Evolutionary conservation across 2,888 invertebrate genomes (phyloP).

Genomic region (Emmelina monodactyla): DNA sequence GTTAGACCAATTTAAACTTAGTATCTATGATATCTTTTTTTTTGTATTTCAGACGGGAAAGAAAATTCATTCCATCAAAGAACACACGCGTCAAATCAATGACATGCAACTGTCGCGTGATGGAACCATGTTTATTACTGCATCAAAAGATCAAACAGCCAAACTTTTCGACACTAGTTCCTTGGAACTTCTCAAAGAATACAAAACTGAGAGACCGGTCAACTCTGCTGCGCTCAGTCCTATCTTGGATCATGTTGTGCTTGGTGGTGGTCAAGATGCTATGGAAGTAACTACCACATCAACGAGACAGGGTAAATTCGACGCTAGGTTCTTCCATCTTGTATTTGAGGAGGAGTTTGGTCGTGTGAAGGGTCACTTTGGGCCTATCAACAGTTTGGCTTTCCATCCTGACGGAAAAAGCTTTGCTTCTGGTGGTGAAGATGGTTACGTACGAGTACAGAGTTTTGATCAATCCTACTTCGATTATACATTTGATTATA

Average conservation of each 20-base stretch:
- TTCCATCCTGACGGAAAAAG: conserved; percentile 98
- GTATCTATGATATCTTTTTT: too few relatives aligned
- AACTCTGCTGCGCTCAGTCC: conserved; percentile 99
- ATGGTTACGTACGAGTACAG: conserved; percentile 97
- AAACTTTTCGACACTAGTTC: conserved; percentile 92
- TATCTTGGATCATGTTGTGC: conserved; percentile 92
- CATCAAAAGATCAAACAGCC: conserved; percentile 95
- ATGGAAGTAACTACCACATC: conserved; percentile 98
- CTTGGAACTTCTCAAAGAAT: conserved; percentile 88
- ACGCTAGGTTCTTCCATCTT: conserved; percentile 92
- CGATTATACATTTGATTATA: conserved; percentile 92
- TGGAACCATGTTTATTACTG: conserved; percentile 95
- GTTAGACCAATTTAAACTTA: too few relatives aligned
- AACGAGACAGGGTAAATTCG: conserved; percentile 94
- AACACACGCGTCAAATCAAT: conserved; percentile 88
- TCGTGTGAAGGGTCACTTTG: conserved; percentile 98
- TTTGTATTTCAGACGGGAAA: conserved; percentile 87
- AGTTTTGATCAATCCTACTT: conserved; percentile 96
- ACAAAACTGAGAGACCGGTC: conserved; percentile 96
- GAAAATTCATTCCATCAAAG: conserved; percentile 77
- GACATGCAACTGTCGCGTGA: conserved; percentile 97
- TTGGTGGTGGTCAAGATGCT: conserved; percentile 99
- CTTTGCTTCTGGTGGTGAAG: conserved; percentile 97
- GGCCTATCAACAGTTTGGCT: conserved; percentile 97
- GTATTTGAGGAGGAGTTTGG: conserved; percentile 98